Evolutionary conservation across 2,888 invertebrate genomes (phyloP).

Genomic region (Dryomyza anilis): DNA sequence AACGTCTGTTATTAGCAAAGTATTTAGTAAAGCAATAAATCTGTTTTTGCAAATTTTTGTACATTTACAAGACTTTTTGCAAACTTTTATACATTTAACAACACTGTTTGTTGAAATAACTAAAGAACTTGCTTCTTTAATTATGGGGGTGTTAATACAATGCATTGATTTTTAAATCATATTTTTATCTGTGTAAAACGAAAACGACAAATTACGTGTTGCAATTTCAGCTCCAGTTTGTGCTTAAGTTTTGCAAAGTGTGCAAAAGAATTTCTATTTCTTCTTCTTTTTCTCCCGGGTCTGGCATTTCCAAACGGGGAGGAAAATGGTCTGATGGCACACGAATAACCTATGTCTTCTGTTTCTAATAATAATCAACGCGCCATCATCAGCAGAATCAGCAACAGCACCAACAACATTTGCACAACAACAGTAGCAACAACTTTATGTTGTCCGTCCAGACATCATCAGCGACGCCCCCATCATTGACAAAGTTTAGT

Average conservation of each 20-base stretch:
- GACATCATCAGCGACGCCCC: not conserved
- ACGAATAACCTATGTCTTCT: not conserved
- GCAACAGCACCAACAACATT: not conserved
- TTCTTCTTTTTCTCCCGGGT: too few species aligned
- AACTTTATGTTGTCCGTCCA: not conserved
- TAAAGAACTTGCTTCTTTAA: too few species aligned
- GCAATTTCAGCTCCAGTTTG: slow-evolving; percentile 18
- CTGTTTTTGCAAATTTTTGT: too few species aligned
- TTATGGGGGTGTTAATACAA: too few species aligned
- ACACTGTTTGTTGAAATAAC: too few species aligned
- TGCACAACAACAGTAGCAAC: not conserved
- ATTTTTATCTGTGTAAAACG: too few species aligned
- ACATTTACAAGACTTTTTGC: too few species aligned
- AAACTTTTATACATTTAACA: too few species aligned
- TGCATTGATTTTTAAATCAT: too few species aligned
- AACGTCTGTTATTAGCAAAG: too few species aligned
- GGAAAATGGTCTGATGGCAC: not conserved
- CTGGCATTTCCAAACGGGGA: too few species aligned
- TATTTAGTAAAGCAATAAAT: too few species aligned
- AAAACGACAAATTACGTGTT: slow-evolving; percentile 11
- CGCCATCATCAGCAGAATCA: not conserved
- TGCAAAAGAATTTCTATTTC: not conserved
- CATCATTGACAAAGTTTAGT: not conserved
- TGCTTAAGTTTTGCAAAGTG: slow-evolving; percentile 5
- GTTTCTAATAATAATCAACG: slow-evolving; percentile 14